These are phyloP conservation scores for Microtus richardsoni DNA, from an alignment of 2,113 vertebrate genomes.

Conservation along the genomic window DNA sequence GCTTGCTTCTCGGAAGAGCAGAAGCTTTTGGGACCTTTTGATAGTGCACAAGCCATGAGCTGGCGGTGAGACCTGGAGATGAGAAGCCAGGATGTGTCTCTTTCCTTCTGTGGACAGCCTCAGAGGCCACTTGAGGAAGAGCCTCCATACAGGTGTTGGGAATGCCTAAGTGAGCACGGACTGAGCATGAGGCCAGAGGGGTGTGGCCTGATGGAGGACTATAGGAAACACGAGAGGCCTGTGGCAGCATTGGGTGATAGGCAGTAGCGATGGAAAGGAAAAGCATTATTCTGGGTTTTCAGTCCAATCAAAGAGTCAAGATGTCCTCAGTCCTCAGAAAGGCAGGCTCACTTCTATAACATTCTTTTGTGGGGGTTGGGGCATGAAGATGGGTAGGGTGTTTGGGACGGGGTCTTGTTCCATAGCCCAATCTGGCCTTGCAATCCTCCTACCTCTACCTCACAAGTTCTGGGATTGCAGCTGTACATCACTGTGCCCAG, in stretches of 20 bases:
- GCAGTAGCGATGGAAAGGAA: neutral
- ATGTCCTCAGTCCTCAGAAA: neutral
- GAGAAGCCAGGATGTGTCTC: neutral
- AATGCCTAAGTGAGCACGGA: neutral
- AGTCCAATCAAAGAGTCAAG: neutral
- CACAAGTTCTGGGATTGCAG: neutral
- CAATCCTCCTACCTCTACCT: neutral
- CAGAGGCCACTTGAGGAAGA: neutral
- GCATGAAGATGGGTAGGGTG: neutral
- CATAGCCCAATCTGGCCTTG: neutral
- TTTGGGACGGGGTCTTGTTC: neutral
- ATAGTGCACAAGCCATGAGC: neutral
- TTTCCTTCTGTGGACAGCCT: neutral
- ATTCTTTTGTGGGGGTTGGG: neutral
- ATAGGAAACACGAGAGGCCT: neutral
- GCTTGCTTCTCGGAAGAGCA: neutral
- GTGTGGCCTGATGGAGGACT: neutral
- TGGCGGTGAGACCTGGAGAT: neutral
- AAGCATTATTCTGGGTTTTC: neutral
- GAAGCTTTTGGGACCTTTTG: neutral
- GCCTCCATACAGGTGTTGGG: neutral
- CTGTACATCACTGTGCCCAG: neutral
- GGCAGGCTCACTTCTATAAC: slow-evolving; percentile 8
- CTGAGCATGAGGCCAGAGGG: neutral
- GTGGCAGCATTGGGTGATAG: neutral